Evolutionary conservation across 2,113 vertebrate genomes (phyloP).

Genomic region (Aramus guarauna): DNA sequence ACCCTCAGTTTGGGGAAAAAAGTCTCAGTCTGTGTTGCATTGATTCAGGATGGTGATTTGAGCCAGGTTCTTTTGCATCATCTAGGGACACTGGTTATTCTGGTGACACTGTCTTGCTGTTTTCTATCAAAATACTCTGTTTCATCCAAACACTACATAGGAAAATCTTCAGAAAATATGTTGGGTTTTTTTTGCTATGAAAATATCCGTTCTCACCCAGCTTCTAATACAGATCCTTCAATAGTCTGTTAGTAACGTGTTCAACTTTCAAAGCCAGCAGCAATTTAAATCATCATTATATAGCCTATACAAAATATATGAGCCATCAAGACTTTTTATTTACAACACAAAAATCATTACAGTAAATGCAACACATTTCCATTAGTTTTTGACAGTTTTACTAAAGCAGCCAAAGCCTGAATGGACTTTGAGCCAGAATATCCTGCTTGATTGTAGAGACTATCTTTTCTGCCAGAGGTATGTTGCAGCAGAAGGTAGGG

Average conservation of each 20-base stretch:
- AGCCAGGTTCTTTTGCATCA: not conserved
- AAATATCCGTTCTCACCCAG: not conserved
- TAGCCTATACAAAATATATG: not conserved
- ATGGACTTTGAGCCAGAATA: not conserved
- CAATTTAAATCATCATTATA: not conserved
- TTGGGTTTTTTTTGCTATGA: not conserved
- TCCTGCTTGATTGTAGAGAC: not conserved
- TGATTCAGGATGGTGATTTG: not conserved
- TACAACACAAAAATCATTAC: slow-evolving; percentile 14
- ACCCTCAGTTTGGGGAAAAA: not conserved
- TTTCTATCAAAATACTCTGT: not conserved
- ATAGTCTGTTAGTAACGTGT: not conserved
- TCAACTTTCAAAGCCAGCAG: slow-evolving; percentile 15
- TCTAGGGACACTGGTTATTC: not conserved
- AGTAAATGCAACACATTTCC: not conserved
- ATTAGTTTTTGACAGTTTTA: slow-evolving; percentile 23
- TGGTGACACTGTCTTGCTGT: not conserved
- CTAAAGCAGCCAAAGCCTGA: not conserved
- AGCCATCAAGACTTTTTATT: slow-evolving; percentile 18
- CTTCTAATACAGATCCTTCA: not conserved
- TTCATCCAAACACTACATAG: not conserved
- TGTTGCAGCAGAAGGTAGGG: not conserved
- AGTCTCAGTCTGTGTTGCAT: not conserved
- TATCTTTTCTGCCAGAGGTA: not conserved
- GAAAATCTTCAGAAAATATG: not conserved